Evolutionary conservation across 2,888 invertebrate species (phyloP), one percentile per base, ranked within the genome.

Genomic region (Lampropteryx suffumata): DNA sequence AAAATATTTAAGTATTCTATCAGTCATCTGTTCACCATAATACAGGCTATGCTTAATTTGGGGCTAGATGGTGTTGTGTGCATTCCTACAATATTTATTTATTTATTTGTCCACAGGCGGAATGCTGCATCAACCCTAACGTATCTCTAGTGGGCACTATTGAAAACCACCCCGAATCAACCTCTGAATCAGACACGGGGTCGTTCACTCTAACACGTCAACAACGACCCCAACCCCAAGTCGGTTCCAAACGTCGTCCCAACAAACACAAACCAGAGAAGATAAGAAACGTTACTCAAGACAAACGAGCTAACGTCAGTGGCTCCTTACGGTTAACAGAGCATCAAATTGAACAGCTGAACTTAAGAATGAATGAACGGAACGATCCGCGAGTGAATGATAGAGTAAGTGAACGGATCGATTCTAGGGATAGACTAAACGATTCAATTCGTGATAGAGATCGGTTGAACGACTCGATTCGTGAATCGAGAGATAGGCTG

Each of bases 141-240:
- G 85, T 90, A 0, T 89, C 89, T 0, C 61, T 91, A 2, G 90
- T 90, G 0, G 90, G 90, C 0, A 90, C 91, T 11, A 90, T 91
- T 48, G 90, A 91, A 58, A 86, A 84, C 48, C 91, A 90, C 29
- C 87, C 87, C 0, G 91, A 90, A 30, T 89, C 90, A 0, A 90
- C 90, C 0, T 91, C 91, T 0, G 90, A 90, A 51, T 89, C 90
- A 0, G 90, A 90, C 67, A 84, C 84, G 0, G 87, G 89, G 0
- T 86, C 90, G 0, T 89, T 90, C 65, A 88, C 89, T 0, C 64
- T 88, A 0, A 85, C 88, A 1, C 72, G 90, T 6, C 86, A 85
- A 40, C 90, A 86, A 57, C 76, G 88, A 3, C 89, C 86, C 0
- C 88, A 88, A 42, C 87, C 88, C 0, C 89, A 89, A 57, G 79